phyloP scores from a whole-genome alignment of 2,113 vertebrate species.

The Solenodon paradoxus region DNA sequence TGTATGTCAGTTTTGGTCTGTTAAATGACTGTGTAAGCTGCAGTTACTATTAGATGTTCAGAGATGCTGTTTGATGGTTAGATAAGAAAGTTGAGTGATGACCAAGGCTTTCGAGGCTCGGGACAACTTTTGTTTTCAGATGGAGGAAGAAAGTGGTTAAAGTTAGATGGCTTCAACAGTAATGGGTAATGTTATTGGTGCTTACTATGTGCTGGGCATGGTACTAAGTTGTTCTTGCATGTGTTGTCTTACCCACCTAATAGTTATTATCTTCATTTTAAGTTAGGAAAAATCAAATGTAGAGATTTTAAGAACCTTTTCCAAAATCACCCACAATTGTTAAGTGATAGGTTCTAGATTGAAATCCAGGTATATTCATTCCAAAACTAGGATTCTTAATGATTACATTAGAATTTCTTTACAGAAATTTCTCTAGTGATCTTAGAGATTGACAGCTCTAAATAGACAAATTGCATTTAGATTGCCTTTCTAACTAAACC shows the following conservation, averaged over 20 bases:
- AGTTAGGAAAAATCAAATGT: background rate
- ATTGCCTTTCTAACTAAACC: slow-evolving; percentile 7
- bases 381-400: background rate
- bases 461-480: background rate
- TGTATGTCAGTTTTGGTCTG: background rate
- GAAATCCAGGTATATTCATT: background rate
- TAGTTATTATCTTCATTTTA: background rate
- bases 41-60: background rate
- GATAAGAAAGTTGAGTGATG: background rate
- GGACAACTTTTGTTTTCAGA: background rate
- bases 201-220: background rate
- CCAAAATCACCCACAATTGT: background rate
- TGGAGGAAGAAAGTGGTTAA: background rate
- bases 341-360: background rate
- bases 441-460: slow-evolving; percentile 1
- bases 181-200: background rate
- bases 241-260: background rate
- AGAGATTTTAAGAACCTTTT: background rate
- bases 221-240: background rate
- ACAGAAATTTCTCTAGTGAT: slow-evolving; percentile 1
- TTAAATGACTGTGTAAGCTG: background rate
- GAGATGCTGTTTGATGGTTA: background rate
- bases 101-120: background rate
- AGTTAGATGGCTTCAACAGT: background rate
- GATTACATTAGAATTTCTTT: background rate